Percentiles rank a stretch among this genome's conserved stretches.
phyloP scores from a whole-genome alignment of 2,113 vertebrate species.

The Erythrocebus patas region DNA sequence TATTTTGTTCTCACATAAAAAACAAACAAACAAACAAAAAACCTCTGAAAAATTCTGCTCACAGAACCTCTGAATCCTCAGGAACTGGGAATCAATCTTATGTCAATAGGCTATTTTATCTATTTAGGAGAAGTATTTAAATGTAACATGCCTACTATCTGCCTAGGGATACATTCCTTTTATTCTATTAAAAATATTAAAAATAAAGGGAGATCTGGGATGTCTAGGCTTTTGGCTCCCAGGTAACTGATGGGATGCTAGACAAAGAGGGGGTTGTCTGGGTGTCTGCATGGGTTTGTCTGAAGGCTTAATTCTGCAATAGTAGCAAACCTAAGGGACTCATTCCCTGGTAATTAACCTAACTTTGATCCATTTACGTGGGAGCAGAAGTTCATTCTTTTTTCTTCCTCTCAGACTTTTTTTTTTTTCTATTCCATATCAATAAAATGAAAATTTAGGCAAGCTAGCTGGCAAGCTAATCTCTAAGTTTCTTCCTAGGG shows the following conservation, averaged over 20 bases:
- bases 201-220: neutral
- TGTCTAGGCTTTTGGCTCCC: neutral
- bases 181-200: neutral
- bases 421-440: neutral
- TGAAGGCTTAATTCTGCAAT: neutral
- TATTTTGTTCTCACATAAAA: neutral
- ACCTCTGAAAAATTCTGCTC: neutral
- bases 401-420: neutral
- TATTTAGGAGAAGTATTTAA: neutral
- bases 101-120: neutral
- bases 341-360: neutral
- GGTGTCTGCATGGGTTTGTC: neutral
- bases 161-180: neutral
- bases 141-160: neutral
- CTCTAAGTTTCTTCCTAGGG: neutral
- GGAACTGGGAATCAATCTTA: neutral
- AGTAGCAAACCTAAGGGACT: neutral
- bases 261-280: neutral
- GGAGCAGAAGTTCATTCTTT: neutral
- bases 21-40: neutral
- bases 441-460: slow-evolving; percentile 19
- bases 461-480: neutral
- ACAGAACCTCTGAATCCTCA: neutral
- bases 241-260: neutral
- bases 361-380: neutral